These are phyloP conservation scores for Ditula angustiorana DNA, from an alignment of 2,888 invertebrate species.

Conservation along the genomic window DNA sequence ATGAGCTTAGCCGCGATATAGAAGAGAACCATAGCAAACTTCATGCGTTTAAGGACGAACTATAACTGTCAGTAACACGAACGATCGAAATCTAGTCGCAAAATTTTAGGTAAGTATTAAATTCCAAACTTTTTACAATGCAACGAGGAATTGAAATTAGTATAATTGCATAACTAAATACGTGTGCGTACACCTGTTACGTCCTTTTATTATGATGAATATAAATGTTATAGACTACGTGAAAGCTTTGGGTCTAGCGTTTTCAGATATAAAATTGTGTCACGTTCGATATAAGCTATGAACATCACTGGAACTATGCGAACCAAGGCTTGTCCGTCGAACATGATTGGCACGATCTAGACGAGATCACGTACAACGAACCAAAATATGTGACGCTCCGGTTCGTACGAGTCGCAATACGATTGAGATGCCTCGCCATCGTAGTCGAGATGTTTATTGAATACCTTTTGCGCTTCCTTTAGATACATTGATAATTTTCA, in stretches of 20 bases:
- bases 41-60: no score
- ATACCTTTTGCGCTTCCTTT: conserved; percentile 22
- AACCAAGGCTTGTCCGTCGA: conserved; percentile 24
- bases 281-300: conserved; percentile 41
- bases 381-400: conserved; percentile 9
- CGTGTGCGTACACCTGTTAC: conserved; percentile 3
- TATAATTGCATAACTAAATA: neutral
- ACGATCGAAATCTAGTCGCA: no score
- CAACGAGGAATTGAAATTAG: neutral
- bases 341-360: conserved; percentile 40
- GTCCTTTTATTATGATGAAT: conserved; percentile 14
- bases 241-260: conserved; percentile 28
- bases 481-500: conserved; percentile 29
- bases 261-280: conserved; percentile 39
- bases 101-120: no score
- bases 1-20: no score
- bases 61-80: no score
- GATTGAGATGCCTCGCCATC: conserved; percentile 9
- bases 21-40: no score
- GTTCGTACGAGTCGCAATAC: conserved; percentile 4
- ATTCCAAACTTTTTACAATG: no score
- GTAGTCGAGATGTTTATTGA: conserved; percentile 27
- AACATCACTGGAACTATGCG: conserved; percentile 33
- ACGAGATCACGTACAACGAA: conserved; percentile 36
- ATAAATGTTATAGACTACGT: conserved; percentile 19